phyloP scores from a whole-genome alignment of 2,888 invertebrate species.

The Tetragonisca angustula region DNA sequence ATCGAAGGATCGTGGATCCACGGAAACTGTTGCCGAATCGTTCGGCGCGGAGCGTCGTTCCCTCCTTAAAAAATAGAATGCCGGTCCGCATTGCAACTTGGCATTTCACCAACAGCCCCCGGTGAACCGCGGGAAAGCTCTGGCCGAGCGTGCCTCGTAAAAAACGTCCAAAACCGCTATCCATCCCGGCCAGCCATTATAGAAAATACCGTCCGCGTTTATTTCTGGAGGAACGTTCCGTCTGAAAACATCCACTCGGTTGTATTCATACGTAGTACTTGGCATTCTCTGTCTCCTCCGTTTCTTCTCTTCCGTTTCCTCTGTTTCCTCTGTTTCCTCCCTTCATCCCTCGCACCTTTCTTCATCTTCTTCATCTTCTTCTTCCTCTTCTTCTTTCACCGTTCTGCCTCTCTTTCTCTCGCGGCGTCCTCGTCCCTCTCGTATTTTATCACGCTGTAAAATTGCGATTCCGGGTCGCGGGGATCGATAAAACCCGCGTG shows the following conservation, averaged over 20 bases:
- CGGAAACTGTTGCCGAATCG: neutral
- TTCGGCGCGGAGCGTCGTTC: slow-evolving; percentile 18
- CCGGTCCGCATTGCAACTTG: slow-evolving; percentile 42
- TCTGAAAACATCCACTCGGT: slow-evolving; percentile 60
- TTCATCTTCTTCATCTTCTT: neutral
- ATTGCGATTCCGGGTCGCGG: slow-evolving; percentile 59
- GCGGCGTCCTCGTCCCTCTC: neutral
- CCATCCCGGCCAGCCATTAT: slow-evolving; percentile 57
- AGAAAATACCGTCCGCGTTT: slow-evolving; percentile 61
- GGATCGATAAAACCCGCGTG: slow-evolving; percentile 57
- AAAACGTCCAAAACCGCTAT: slow-evolving; percentile 52
- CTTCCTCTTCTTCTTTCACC: neutral
- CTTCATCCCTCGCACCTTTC: neutral
- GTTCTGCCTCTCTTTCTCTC: neutral
- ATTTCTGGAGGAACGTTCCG: slow-evolving; percentile 55
- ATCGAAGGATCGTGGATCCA: neutral
- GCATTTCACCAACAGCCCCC: slow-evolving; percentile 50
- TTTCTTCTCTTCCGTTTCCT: neutral
- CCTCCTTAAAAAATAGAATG: slow-evolving; percentile 51
- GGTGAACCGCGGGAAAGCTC: slow-evolving; percentile 40
- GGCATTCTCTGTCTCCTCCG: neutral
- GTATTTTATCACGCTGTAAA: slow-evolving; percentile 54
- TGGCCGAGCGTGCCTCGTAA: slow-evolving; percentile 47
- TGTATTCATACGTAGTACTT: slow-evolving; percentile 57
- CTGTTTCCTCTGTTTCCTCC: neutral